Evolutionary conservation across 2,797 vertebrate genomes (phyloP).

Genomic region (Synanceia verrucosa): DNA sequence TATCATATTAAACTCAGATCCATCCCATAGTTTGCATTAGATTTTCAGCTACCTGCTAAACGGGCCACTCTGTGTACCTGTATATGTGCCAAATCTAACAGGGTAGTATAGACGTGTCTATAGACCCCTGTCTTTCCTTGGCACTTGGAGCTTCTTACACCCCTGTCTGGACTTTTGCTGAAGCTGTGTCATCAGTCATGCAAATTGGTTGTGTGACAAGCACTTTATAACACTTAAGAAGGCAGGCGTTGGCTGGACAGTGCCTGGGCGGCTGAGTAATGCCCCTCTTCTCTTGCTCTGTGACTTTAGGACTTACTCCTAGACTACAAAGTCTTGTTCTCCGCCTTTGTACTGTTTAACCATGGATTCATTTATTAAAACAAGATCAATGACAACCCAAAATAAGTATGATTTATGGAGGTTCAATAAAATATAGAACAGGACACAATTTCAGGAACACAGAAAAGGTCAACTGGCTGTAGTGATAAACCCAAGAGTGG

Average conservation of each 20-base stretch:
- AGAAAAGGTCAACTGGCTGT: constrained; percentile 1
- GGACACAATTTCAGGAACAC: not conserved
- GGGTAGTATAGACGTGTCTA: not conserved
- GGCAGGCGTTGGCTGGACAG: constrained; percentile 33
- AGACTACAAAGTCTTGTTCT: constrained; percentile 26
- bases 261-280: constrained; percentile 49
- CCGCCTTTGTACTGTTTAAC: constrained; percentile 29
- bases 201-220: constrained; percentile 77
- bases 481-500: not conserved
- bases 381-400: constrained; percentile 22
- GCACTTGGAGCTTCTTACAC: constrained; percentile 35
- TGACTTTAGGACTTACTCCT: constrained; percentile 24
- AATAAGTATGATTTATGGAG: constrained; percentile 43
- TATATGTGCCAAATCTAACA: constrained; percentile 6
- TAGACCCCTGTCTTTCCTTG: not conserved
- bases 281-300: constrained; percentile 8
- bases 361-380: constrained; percentile 3
- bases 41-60: constrained; percentile 12
- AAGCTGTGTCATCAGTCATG: constrained; percentile 77
- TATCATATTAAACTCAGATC: not conserved
- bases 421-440: not conserved
- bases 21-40: not conserved
- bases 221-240: constrained; percentile 77
- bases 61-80: not conserved
- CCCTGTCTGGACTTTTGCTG: constrained; percentile 43